A percentile compares a stretch with the other conserved stretches of the same genome.
These are phyloP conservation scores for Smutsia gigantea DNA, from an alignment of 2,797 vertebrate species.

Conservation along the genomic window DNA sequence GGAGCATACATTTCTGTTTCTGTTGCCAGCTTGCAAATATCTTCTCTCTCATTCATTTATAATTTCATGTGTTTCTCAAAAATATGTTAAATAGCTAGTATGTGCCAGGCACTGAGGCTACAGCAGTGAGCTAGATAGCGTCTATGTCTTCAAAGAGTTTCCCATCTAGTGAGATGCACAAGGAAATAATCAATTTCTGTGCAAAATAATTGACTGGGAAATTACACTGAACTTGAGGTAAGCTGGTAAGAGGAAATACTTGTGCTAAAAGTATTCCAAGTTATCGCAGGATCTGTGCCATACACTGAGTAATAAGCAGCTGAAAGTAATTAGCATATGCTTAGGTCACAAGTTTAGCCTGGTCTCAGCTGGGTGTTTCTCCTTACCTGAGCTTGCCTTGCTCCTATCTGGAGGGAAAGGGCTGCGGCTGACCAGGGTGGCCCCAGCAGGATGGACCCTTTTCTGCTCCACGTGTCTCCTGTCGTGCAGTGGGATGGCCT, in stretches of 20 bases:
- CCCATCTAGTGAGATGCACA: background rate
- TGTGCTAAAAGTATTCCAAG: background rate
- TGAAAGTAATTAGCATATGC: background rate
- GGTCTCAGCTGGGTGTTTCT: background rate
- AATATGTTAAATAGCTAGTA: background rate
- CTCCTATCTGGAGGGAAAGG: background rate
- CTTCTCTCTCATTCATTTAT: background rate
- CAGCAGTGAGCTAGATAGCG: background rate
- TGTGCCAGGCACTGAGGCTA: background rate
- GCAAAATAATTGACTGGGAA: background rate
- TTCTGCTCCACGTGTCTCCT: rapidly evolving
- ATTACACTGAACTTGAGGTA: background rate
- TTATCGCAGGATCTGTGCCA: background rate
- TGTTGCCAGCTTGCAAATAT: background rate
- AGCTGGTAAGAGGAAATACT: background rate
- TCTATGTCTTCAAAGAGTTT: background rate
- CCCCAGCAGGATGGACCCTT: background rate
- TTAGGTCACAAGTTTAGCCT: background rate
- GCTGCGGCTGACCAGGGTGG: background rate
- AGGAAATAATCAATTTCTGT: background rate
- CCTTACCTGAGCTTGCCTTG: background rate
- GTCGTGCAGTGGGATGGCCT: no score
- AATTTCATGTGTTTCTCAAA: background rate
- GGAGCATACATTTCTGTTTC: background rate
- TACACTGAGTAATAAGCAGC: background rate